phyloP scores from a whole-genome alignment of 2,888 invertebrate species.

The Tachina lurida region DNA sequence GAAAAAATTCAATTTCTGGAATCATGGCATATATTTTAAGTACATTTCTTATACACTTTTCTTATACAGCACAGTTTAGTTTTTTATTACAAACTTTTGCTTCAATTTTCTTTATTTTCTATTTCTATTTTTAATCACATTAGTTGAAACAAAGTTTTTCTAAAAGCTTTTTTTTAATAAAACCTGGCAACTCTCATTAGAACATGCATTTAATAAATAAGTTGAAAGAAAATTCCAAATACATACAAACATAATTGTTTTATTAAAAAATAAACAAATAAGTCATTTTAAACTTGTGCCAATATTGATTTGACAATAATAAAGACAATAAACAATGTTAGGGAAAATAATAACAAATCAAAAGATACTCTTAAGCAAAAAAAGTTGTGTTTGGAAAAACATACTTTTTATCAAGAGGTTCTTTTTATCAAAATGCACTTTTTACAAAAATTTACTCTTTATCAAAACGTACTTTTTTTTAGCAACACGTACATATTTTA shows the following conservation, averaged over 20 bases:
- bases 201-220: not conserved
- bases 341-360: no score
- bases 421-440: no score
- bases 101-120: not conserved
- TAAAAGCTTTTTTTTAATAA: conserved; percentile 2
- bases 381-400: no score
- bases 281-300: conserved; percentile 1
- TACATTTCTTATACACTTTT: no score
- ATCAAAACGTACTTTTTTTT: no score
- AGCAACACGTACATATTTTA: no score
- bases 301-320: not conserved
- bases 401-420: no score
- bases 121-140: not conserved
- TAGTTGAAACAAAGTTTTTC: not conserved
- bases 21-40: no score
- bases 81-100: not conserved
- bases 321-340: not conserved
- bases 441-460: no score
- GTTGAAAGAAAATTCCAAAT: conserved; percentile 14
- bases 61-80: no score
- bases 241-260: conserved; percentile 10
- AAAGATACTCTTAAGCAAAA: no score
- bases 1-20: no score
- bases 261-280: conserved; percentile 6
- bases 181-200: not conserved